These are phyloP conservation scores for Alectura lathami DNA, from an alignment of 2,113 vertebrate genomes.

Conservation along the genomic window DNA sequence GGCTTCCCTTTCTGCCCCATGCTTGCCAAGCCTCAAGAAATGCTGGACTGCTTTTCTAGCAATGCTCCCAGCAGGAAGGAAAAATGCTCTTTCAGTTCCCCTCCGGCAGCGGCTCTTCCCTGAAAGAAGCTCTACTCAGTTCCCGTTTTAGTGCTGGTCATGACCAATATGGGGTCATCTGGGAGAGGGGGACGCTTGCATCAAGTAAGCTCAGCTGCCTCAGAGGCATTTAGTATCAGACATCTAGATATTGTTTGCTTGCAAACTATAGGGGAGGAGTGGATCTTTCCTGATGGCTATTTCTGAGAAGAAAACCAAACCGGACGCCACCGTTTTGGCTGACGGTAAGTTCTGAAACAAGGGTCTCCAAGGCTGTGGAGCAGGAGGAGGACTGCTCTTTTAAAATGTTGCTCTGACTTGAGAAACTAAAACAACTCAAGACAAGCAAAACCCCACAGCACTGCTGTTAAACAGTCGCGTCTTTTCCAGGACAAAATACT, in stretches of 20 bases:
- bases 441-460: neutral
- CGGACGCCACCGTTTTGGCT: neutral
- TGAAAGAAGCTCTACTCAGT: neutral
- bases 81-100: neutral
- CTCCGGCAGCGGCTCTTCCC: accelerated
- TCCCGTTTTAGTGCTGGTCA: neutral
- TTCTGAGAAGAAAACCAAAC: neutral
- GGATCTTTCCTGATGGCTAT: neutral
- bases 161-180: neutral
- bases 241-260: no score
- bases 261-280: neutral
- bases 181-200: neutral
- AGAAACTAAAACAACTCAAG: neutral
- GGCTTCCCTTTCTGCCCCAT: neutral
- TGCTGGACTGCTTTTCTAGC: neutral
- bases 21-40: neutral
- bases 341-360: accelerated
- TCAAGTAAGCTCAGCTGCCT: neutral
- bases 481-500: neutral
- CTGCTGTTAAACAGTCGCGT: neutral
- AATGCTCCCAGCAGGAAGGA: neutral
- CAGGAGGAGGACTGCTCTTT: neutral
- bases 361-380: neutral
- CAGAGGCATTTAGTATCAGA: neutral
- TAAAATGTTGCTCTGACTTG: neutral